Evolutionary conservation across 2,797 vertebrate species (phyloP), one percentile per base, ranked within the genome.

Genomic region (Xiphophorus birchmanni): DNA sequence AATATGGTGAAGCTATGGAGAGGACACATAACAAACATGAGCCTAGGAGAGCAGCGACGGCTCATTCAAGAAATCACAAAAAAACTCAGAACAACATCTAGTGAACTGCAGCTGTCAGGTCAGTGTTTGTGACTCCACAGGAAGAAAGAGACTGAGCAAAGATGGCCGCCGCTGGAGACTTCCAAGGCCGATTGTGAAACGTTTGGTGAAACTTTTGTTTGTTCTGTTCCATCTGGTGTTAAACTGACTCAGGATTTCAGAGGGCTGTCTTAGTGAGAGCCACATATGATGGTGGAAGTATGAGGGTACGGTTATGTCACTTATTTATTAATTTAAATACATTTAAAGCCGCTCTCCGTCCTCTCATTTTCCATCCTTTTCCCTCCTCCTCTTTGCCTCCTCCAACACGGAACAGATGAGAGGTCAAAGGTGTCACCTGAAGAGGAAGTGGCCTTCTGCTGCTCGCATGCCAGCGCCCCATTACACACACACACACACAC

Each of bases 351-450:
- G 78, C 56, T n/a, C n/a, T 69, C 56, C 82, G 58, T 89, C 81
- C 69, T 78, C 83, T 84, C 84, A 86, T 80, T 85, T 88, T 87
- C 90, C 78, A 76, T 73, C 35, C 18, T 52, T 52, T 52, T 52
- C 78, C 85, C 90, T 78, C 80, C 84, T 73, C 77, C 73, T 23
- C 21, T 26, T 52, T 78, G 73, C 83, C 79, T 81, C 80, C 80
- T 72, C 83, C 94, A 95, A 95, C 94, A 90, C 93, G 91, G 94
- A 96, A 95, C 95, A 96, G 95, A 96, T 96, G 96, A 95, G 93
- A 94, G 96, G 95, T 96, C 95, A 96, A 95, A 96, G 94, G 95
- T 94, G 94, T 96, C 95, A 96, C 95, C 95, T 95, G 94, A 93
- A 91, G 93, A 95, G 95, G 96, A 97, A 96, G 93, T 90, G 76